Evolutionary conservation across 2,888 invertebrate species (phyloP).

Genomic region (Drosophila pseudotalamancana): DNA sequence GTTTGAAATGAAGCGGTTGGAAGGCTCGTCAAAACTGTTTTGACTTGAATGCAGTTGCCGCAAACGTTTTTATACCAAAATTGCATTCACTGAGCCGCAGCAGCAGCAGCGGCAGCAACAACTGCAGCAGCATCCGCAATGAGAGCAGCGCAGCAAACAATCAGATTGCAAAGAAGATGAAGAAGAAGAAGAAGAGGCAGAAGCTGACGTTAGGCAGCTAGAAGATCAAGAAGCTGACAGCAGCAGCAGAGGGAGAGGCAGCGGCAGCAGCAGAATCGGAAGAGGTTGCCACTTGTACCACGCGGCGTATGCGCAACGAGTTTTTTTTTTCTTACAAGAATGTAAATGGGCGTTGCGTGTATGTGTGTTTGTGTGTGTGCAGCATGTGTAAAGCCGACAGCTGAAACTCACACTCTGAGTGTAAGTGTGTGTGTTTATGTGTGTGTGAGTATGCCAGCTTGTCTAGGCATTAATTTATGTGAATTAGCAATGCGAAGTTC

Average conservation of each 20-base stretch:
- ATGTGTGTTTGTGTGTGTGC: slow-evolving; percentile 3
- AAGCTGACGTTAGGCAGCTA: not conserved
- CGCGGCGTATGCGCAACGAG: slow-evolving; percentile 80
- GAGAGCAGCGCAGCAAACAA: slow-evolving; percentile 52
- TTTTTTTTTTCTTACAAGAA: too few relatives aligned
- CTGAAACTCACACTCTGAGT: slow-evolving; percentile 12
- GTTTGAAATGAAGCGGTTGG: slow-evolving; percentile 52
- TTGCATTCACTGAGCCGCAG: slow-evolving; percentile 58
- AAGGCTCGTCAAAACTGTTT: slow-evolving; percentile 80
- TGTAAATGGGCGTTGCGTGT: slow-evolving; percentile 81
- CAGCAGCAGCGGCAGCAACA: slow-evolving; percentile 11
- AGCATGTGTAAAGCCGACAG: slow-evolving; percentile 21
- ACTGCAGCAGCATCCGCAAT: slow-evolving; percentile 46
- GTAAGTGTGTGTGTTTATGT: slow-evolving; percentile 17
- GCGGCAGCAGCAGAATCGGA: slow-evolving; percentile 54
- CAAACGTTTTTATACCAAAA: slow-evolving; percentile 82
- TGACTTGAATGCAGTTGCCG: slow-evolving; percentile 67
- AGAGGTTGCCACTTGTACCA: slow-evolving; percentile 51
- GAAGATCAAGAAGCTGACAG: slow-evolving; percentile 33
- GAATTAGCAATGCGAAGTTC: slow-evolving; percentile 79
- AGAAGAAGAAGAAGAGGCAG: slow-evolving; percentile 19
- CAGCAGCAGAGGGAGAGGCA: slow-evolving; percentile 13
- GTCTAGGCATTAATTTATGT: slow-evolving; percentile 76
- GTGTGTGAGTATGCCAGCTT: slow-evolving; percentile 44
- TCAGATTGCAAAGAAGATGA: slow-evolving; percentile 17